Evolutionary conservation across 2,797 vertebrate genomes (phyloP).

Genomic region (Adelosebastes latens): DNA sequence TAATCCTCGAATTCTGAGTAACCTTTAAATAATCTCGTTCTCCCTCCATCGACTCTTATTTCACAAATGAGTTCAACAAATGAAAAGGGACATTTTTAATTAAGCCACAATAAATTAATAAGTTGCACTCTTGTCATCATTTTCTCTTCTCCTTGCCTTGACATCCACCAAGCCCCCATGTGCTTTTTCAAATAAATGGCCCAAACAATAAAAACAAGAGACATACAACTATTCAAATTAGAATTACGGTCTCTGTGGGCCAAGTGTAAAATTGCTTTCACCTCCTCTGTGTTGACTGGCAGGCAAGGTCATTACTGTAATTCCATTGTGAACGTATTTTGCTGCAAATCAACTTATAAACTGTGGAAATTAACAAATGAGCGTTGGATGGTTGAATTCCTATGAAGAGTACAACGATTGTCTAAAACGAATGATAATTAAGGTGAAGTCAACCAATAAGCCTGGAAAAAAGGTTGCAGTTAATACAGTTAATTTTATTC

Average conservation of each 20-base stretch:
- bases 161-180: conserved; percentile 52
- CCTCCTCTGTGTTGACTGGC: conserved; percentile 70
- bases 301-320: conserved; percentile 75
- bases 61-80: conserved; percentile 46
- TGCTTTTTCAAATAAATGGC: conserved; percentile 70
- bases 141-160: conserved; percentile 49
- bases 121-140: conserved; percentile 62
- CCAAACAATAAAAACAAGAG: conserved; percentile 74
- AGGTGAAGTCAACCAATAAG: conserved; percentile 15
- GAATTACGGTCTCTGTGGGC: conserved; percentile 70
- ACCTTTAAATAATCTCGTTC: conserved; percentile 30
- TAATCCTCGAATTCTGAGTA: conserved; percentile 3
- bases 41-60: conserved; percentile 32
- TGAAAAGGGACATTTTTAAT: conserved; percentile 57
- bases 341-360: conserved; percentile 65
- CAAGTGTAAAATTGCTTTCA: conserved; percentile 82
- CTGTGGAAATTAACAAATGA: conserved; percentile 64
- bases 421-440: conserved; percentile 34
- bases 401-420: conserved; percentile 19
- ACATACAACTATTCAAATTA: conserved; percentile 71
- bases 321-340: conserved; percentile 65
- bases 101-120: conserved; percentile 74
- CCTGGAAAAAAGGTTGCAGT: not conserved
- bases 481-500: not conserved
- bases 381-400: conserved; percentile 32